Evolutionary conservation across 2,888 invertebrate genomes (phyloP).

Genomic region (Mylabris sibirica): DNA sequence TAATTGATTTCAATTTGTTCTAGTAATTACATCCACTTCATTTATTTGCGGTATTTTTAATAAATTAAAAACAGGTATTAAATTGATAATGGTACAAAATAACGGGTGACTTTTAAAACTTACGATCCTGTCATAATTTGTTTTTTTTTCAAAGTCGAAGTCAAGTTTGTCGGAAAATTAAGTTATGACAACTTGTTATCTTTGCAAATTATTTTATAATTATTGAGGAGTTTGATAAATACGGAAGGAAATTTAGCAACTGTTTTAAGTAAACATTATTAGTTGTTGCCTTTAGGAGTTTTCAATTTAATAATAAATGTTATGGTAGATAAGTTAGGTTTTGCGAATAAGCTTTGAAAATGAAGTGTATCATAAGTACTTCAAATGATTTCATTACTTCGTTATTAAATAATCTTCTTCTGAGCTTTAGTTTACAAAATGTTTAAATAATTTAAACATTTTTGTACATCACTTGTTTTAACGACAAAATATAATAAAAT

Average conservation of each 20-base stretch:
- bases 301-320: constrained; percentile 17
- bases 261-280: constrained; percentile 15
- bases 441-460: constrained; percentile 26
- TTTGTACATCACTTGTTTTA: constrained; percentile 23
- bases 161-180: not conserved
- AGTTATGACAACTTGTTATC: constrained; percentile 1
- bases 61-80: too few relatives aligned
- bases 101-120: too few relatives aligned
- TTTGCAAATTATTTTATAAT: constrained; percentile 1
- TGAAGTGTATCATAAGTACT: constrained; percentile 11
- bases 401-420: constrained; percentile 9
- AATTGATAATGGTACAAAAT: too few relatives aligned
- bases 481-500: constrained; percentile 16
- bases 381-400: constrained; percentile 12
- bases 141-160: not conserved
- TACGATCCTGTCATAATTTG: too few relatives aligned
- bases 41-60: too few relatives aligned
- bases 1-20: too few relatives aligned
- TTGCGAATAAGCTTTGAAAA: constrained; percentile 8
- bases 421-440: not conserved
- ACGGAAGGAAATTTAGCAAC: constrained; percentile 10
- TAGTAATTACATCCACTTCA: too few relatives aligned
- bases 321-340: constrained; percentile 3
- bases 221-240: constrained; percentile 14
- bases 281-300: constrained; percentile 16